Evolutionary conservation across 2,888 invertebrate genomes (phyloP), one percentile per base, ranked within the genome.

Genomic region (Pseudoips prasinana): DNA sequence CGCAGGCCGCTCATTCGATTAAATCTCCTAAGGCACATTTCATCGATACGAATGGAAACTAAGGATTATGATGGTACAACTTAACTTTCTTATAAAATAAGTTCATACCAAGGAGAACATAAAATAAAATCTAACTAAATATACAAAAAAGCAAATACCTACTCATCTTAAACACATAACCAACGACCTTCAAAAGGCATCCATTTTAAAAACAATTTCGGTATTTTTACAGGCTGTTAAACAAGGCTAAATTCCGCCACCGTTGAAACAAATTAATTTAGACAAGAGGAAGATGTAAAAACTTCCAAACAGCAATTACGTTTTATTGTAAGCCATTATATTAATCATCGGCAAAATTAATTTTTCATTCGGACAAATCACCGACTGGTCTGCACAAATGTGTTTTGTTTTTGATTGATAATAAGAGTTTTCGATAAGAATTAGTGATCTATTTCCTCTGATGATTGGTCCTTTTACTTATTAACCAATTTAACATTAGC

Each of bases 311-410:
- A 85, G 66, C 88, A 74, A 86, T 88, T 85, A 88, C 74, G 69
- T 79, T 87, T 87, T 83, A 88, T 88, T 81, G 73, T 81, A 57
- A 58, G 60, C 73, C 78, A 86, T 88, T 86, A 86, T 75, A 87
- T 86, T 85, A 88, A 88, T 88, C 87, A 86, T 85, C 76, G 79
- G 79, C 80, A 71, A 85, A 85, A 87, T 86, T 84, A 85, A 88
- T 88, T 86, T 87, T 86, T 86, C 88, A 86, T 86, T 86, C 77
- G 80, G 75, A 86, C 85, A 83, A 87, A 88, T 88, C 81, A 72
- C 76, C 67, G 73, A 74, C 78, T 76, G 77, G 74, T 73, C 69
- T 58, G 38, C 75, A 73, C 75, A 74, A 81, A 83, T 81, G 78
- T 77, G 75, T 82, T 78, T 72, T 65, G 65, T 62, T 62, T 69